Conservation (phyloP, 2,797 vertebrate genomes). For the Xiphorhynchus erythropygius region DNA sequence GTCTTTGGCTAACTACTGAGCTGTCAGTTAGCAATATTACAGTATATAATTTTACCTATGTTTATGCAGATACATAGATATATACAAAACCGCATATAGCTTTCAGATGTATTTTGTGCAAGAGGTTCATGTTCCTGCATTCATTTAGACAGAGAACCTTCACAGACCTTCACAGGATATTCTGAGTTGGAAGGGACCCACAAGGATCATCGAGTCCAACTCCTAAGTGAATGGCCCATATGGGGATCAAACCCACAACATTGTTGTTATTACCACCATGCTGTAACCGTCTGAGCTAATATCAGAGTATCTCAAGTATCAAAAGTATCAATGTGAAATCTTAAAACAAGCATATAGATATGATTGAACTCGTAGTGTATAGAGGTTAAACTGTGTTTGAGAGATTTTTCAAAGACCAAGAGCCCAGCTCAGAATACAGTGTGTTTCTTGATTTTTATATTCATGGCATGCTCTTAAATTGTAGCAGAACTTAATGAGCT, state of each 20-base stretch:
- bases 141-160: background rate
- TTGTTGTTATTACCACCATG: background rate
- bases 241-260: background rate
- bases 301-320: background rate
- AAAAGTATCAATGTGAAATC: background rate
- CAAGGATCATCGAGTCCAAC: background rate
- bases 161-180: background rate
- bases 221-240: background rate
- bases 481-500: background rate
- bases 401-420: background rate
- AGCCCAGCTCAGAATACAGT: background rate
- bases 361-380: background rate
- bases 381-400: background rate
- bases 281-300: background rate
- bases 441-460: background rate
- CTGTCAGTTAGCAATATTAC: background rate
- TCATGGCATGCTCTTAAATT: background rate
- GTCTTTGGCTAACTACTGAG: background rate
- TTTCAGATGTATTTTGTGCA: background rate
- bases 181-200: background rate
- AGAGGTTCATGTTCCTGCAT: background rate
- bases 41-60: background rate
- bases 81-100: background rate
- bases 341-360: background rate
- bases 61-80: background rate